Evolutionary conservation across 2,888 invertebrate genomes (phyloP), one percentile per base, ranked within the genome.

Genomic region (Torymus aiolomorphi): DNA sequence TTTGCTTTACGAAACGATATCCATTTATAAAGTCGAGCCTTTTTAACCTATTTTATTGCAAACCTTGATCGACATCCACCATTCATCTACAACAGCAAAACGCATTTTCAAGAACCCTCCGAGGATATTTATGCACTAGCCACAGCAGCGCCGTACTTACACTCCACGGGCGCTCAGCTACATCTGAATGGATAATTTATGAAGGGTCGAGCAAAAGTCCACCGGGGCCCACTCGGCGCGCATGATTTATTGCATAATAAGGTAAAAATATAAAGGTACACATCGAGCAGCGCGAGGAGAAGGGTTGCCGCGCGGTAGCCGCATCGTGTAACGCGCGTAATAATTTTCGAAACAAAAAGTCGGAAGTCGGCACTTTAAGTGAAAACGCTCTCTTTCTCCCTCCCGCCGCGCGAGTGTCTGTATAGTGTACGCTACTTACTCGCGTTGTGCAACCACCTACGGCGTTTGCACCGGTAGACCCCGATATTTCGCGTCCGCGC

Each of bases 321-420:
- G 42, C 42, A 42, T 42, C 42, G 42, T 42, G 42, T 42, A 54
- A 67, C 67, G n/a, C 54, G 61, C 52, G 66, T 14, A 67, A 62
- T 72, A 61, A 78, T 78, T 78, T 54, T 72, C 59, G 24, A 70
- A 65, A 70, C 81, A 76, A 81, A 76, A 76, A 78, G 81, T 81
- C 81, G 81, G 78, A 81, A 78, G 81, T 81, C 73, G 71, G 69
- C 65, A 65, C 69, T 76, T 82, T 76, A 73, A 78, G 78, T 67
- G 78, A 78, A 80, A 80, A 80, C 78, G 52, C 59, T 52, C 59
- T 42, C 8, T 42, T 8, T 42, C 42, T 42, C 42, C 42, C 42
- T 42, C 42, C 42, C 42, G 42, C 42, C 42, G 42, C 8, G 42
- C 42, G 42, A 42, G 42, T 42, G 8, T 42, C 5, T 42, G 42